A percentile compares a stretch with the other conserved stretches of the same genome.
Evolutionary conservation across 2,888 invertebrate species (phyloP).

Genomic region (Sesia bembeciformis): DNA sequence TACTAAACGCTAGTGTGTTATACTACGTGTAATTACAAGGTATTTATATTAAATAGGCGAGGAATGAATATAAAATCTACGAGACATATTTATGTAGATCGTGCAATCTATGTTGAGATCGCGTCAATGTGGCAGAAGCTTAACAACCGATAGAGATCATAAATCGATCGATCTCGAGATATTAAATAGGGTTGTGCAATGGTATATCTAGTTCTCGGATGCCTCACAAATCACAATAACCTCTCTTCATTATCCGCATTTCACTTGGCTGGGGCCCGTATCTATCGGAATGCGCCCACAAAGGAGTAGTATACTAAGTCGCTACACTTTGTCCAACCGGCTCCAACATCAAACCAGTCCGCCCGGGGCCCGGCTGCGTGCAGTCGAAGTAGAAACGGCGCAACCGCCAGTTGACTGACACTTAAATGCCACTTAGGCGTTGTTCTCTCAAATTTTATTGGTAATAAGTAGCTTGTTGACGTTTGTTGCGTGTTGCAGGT

Average conservation of each 20-base stretch:
- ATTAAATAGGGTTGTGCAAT: slow-evolving; percentile 17
- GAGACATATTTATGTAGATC: background rate
- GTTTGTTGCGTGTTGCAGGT: slow-evolving; percentile 29
- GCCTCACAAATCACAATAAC: slow-evolving; percentile 67
- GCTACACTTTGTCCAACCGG: slow-evolving; percentile 67
- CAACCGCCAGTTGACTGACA: slow-evolving; percentile 69
- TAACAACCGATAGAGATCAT: slow-evolving; percentile 23
- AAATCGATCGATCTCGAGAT: slow-evolving; percentile 22
- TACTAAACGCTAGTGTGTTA: no score
- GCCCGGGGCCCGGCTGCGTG: slow-evolving; percentile 24
- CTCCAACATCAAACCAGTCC: slow-evolving; percentile 45
- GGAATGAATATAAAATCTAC: background rate
- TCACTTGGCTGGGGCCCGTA: slow-evolving; percentile 48
- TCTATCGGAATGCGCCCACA: slow-evolving; percentile 70
- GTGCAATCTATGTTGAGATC: background rate
- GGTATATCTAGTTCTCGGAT: slow-evolving; percentile 40
- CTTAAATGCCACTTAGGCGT: slow-evolving; percentile 65
- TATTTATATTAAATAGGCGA: background rate
- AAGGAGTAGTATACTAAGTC: slow-evolving; percentile 58
- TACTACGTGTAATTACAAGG: no score
- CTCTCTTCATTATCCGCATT: slow-evolving; percentile 68
- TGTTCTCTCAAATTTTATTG: slow-evolving; percentile 65
- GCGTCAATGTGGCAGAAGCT: slow-evolving; percentile 8
- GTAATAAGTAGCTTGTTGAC: slow-evolving; percentile 56
- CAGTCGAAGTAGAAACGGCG: slow-evolving; percentile 32